Conservation (phyloP, 37 sponge, comb jelly and placozoan species). For the Eunapius fragilis region DNA sequence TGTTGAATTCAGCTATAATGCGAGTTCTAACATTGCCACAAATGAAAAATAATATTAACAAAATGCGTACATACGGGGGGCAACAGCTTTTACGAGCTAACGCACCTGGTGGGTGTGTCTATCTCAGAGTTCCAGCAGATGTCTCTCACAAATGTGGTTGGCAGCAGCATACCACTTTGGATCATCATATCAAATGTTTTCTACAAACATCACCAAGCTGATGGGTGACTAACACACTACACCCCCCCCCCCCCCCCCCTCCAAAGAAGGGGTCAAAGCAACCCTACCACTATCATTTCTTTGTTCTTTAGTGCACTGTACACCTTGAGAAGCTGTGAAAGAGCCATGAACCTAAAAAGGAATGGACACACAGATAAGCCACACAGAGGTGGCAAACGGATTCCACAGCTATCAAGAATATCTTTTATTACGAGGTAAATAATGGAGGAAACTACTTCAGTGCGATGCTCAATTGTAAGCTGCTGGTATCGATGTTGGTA, state of each 20-base stretch:
- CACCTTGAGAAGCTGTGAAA: neutral
- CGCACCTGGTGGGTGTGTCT: slow-evolving; percentile 15
- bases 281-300: slow-evolving; percentile 16
- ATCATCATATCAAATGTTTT: slow-evolving; percentile 35
- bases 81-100: too few relatives aligned
- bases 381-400: neutral
- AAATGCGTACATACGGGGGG: neutral
- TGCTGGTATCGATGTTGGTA: too few relatives aligned
- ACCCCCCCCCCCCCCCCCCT: too few relatives aligned
- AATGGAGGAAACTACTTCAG: too few relatives aligned
- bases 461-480: too few relatives aligned
- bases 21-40: neutral
- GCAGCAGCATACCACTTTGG: neutral
- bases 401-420: too few relatives aligned
- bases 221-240: too few relatives aligned
- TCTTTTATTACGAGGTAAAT: too few relatives aligned
- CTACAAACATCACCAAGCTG: too few relatives aligned
- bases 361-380: neutral
- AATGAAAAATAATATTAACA: neutral
- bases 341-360: slow-evolving; percentile 23
- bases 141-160: slow-evolving; percentile 20
- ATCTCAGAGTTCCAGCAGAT: slow-evolving; percentile 3
- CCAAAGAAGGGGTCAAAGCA: too few relatives aligned
- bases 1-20: neutral
- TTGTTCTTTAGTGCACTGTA: neutral